Evolutionary conservation across 2,888 invertebrate species (phyloP).

Genomic region (Lasioglossum zephyrum): DNA sequence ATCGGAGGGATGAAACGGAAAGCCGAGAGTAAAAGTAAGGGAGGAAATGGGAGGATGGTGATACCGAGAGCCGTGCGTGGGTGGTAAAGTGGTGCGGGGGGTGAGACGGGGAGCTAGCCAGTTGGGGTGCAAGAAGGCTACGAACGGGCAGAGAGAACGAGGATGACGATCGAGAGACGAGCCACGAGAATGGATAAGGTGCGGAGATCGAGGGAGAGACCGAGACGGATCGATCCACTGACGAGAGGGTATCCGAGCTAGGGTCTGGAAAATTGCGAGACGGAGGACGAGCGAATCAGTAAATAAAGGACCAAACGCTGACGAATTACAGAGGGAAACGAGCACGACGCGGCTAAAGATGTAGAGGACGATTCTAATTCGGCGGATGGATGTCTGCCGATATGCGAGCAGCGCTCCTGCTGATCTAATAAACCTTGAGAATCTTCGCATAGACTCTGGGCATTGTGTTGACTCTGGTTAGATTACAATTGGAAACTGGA

Average conservation of each 20-base stretch:
- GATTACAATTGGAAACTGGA: too few relatives aligned
- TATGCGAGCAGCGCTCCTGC: neutral
- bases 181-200: neutral
- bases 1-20: constrained; percentile 33
- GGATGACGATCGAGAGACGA: neutral
- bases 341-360: neutral
- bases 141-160: neutral
- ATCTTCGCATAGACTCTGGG: neutral
- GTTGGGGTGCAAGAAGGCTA: neutral
- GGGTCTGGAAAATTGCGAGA: neutral
- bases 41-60: constrained; percentile 9
- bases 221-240: constrained; percentile 23
- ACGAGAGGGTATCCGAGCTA: neutral
- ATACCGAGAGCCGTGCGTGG: neutral
- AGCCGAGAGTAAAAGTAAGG: constrained; percentile 40
- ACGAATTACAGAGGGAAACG: constrained; percentile 3
- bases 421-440: neutral
- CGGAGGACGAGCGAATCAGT: neutral
- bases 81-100: neutral
- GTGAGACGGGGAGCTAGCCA: neutral
- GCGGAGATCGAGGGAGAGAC: constrained; percentile 5
- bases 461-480: neutral
- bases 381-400: neutral
- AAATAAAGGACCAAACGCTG: constrained; percentile 19
- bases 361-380: constrained; percentile 6